Percentiles rank a stretch among this genome's conserved stretches.
These are phyloP conservation scores for Eupithecia pulchellata DNA, from an alignment of 2,888 invertebrate species.

Conservation along the genomic window DNA sequence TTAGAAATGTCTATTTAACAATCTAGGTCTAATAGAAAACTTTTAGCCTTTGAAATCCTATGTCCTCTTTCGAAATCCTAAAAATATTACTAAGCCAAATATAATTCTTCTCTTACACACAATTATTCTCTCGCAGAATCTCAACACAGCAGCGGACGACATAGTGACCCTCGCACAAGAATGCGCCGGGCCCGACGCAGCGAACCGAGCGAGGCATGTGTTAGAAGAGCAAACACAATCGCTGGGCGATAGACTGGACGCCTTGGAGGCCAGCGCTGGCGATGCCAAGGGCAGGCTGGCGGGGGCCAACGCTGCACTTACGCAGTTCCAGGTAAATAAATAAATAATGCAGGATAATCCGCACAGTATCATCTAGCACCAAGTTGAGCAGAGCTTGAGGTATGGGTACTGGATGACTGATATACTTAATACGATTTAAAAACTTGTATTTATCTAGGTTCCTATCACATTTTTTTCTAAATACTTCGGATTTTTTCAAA, in stretches of 20 bases:
- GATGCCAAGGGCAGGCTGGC: conserved; percentile 92
- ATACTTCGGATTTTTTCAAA: no score
- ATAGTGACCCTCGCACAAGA: conserved; percentile 84
- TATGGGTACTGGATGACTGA: no score
- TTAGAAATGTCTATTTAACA: no score
- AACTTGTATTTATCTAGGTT: no score
- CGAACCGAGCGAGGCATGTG: conserved; percentile 91
- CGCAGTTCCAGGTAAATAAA: conserved; percentile 95
- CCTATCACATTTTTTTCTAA: no score
- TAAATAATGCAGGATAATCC: no score
- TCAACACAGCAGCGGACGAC: conserved; percentile 89
- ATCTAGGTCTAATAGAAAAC: neutral
- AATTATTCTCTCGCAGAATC: conserved; percentile 68
- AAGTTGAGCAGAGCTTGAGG: no score
- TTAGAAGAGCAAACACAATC: conserved; percentile 90
- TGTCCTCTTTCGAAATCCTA: no score
- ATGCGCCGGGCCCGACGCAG: conserved; percentile 90
- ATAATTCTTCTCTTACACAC: neutral
- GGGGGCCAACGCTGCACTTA: conserved; percentile 93
- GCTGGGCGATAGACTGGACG: conserved; percentile 90
- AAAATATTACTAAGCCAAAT: no score
- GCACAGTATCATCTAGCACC: no score
- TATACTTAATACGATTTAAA: no score
- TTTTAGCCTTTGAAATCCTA: neutral
- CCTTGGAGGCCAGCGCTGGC: conserved; percentile 90